Percentiles rank a stretch among this genome's conserved stretches.
These are phyloP conservation scores for Sarcophaga caerulescens DNA, from an alignment of 2,888 invertebrate species.

Conservation along the genomic window DNA sequence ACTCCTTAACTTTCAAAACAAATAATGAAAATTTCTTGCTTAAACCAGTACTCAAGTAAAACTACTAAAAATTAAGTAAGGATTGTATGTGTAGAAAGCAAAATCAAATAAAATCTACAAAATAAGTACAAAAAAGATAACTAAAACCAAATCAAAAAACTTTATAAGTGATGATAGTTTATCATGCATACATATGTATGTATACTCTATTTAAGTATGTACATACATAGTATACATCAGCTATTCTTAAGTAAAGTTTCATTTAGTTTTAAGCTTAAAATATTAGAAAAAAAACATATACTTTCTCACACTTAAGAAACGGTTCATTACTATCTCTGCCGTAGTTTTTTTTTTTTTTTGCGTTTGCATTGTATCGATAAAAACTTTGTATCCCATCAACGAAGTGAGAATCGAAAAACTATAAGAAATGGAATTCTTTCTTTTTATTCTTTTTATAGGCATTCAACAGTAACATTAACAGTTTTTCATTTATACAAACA, in stretches of 20 bases:
- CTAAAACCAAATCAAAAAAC: slow-evolving; percentile 27
- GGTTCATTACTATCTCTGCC: too few species aligned
- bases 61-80: background rate
- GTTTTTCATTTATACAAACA: too few species aligned
- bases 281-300: background rate
- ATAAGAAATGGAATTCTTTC: too few species aligned
- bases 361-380: too few species aligned
- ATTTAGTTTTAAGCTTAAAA: background rate
- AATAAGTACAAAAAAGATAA: slow-evolving; percentile 14
- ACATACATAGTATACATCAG: background rate
- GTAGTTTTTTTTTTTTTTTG: too few species aligned
- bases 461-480: too few species aligned
- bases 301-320: too few species aligned
- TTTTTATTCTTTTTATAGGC: too few species aligned
- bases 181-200: slow-evolving; percentile 16
- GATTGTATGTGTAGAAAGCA: background rate
- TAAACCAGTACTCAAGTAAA: slow-evolving; percentile 18
- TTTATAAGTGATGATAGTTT: slow-evolving; percentile 56
- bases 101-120: slow-evolving; percentile 2
- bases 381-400: too few species aligned
- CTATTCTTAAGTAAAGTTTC: background rate
- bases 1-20: slow-evolving; percentile 39
- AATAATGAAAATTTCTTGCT: slow-evolving; percentile 13
- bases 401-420: too few species aligned
- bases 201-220: background rate